Evolutionary conservation across 2,113 vertebrate genomes (phyloP).

Genomic region (Plecotus auritus): DNA sequence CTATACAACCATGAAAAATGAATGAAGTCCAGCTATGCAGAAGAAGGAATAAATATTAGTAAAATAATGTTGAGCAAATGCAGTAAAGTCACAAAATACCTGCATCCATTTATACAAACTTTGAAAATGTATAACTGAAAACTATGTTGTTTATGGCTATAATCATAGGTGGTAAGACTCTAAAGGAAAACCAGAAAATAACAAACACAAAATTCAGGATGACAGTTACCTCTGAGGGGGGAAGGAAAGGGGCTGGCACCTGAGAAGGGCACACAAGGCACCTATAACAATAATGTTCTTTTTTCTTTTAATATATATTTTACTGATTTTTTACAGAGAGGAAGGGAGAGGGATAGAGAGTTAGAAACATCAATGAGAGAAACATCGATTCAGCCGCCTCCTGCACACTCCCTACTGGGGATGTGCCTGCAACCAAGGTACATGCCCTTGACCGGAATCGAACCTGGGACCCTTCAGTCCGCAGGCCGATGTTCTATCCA

Average conservation of each 20-base stretch:
- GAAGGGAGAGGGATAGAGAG: too few species aligned
- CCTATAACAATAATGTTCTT: not conserved
- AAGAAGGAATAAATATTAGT: not conserved
- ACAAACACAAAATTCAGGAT: not conserved
- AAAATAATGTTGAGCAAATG: not conserved
- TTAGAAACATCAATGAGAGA: too few species aligned
- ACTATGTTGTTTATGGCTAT: not conserved
- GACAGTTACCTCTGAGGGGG: not conserved
- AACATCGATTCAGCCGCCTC: too few species aligned
- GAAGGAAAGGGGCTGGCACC: not conserved
- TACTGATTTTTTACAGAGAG: too few species aligned
- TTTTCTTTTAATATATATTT: not conserved
- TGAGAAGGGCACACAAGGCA: not conserved
- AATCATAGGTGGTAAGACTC: not conserved
- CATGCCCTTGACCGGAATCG: too few species aligned
- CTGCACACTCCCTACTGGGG: too few species aligned
- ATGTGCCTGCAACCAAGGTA: too few species aligned
- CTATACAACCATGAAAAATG: constrained; percentile 24
- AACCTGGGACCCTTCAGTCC: too few species aligned
- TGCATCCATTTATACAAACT: not conserved
- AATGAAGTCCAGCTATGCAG: not conserved
- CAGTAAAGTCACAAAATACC: not conserved
- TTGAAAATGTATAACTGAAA: not conserved
- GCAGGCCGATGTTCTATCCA: too few species aligned
- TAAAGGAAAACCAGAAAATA: not conserved